phyloP scores from a whole-genome alignment of 92 coral and sea anemone species.

The Palythoa grandiflora region DNA sequence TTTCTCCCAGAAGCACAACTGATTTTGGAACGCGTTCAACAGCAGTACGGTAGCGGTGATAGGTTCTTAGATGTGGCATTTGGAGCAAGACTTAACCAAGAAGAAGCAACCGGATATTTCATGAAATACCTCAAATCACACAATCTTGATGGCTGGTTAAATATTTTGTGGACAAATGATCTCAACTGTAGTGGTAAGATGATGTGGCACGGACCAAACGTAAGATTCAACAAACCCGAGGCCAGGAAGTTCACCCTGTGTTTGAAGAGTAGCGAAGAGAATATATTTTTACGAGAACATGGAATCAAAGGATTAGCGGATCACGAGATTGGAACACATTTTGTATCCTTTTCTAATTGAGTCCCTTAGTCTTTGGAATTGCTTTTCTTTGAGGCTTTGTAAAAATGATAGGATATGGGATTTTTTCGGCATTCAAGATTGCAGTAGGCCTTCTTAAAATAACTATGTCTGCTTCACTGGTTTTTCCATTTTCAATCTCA shows the following conservation, averaged over 20 bases:
- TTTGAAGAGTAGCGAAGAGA: conserved; percentile 83
- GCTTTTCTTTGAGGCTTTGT: no score
- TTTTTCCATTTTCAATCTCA: no score
- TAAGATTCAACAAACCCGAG: conserved; percentile 90
- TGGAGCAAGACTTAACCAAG: conserved; percentile 75
- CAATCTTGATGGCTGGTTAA: conserved; percentile 87
- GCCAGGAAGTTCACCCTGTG: conserved; percentile 87
- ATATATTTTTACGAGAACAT: conserved; percentile 83
- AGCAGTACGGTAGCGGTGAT: conserved; percentile 89
- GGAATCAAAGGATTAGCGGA: conserved; percentile 95
- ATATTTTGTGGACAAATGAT: conserved; percentile 91
- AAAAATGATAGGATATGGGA: no score
- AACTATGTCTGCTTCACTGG: no score
- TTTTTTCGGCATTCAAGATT: no score
- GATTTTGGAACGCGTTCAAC: conserved; percentile 89
- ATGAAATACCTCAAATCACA: conserved; percentile 81
- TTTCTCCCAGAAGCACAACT: conserved; percentile 87
- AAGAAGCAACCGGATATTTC: conserved; percentile 83
- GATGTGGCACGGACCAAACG: conserved; percentile 96
- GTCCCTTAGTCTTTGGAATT: not conserved
- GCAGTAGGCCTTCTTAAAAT: no score
- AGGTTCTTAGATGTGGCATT: conserved; percentile 83
- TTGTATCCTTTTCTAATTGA: conserved; percentile 81
- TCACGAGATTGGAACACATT: conserved; percentile 99
- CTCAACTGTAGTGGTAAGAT: conserved; percentile 89